These are phyloP conservation scores for Tethea ocularis DNA, from an alignment of 2,888 invertebrate species.

Conservation along the genomic window DNA sequence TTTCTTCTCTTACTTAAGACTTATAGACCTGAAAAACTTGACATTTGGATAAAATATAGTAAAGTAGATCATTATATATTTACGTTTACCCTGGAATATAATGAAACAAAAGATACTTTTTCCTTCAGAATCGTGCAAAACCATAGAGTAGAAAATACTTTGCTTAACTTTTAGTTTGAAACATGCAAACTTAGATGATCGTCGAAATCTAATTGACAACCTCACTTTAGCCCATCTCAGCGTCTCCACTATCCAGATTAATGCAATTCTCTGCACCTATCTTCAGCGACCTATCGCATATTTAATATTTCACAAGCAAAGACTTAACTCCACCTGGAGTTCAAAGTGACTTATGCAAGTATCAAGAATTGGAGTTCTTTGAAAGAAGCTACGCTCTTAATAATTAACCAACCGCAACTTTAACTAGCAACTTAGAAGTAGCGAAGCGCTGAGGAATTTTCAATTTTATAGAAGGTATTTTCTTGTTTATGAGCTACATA, in stretches of 20 bases:
- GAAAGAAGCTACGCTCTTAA: neutral
- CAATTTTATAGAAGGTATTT: neutral
- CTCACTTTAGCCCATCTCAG: neutral
- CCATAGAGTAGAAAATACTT: too few relatives aligned
- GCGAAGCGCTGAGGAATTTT: neutral
- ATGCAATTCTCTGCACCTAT: neutral
- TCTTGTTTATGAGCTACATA: neutral
- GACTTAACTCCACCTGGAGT: neutral
- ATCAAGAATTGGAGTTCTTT: neutral
- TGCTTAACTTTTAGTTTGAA: neutral
- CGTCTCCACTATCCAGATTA: neutral
- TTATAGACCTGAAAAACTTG: too few relatives aligned
- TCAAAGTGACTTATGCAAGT: neutral
- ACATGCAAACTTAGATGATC: neutral
- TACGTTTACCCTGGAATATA: too few relatives aligned
- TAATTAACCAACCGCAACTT: neutral
- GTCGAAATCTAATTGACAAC: neutral
- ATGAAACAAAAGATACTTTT: too few relatives aligned
- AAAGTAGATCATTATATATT: too few relatives aligned
- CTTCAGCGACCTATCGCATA: neutral
- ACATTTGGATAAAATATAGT: too few relatives aligned
- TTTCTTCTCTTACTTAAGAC: too few relatives aligned
- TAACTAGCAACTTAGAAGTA: neutral
- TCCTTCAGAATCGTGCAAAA: too few relatives aligned
- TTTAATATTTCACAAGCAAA: conserved; percentile 1